Base-by-base conservation (phyloP, 1,140 invertebrate genomes). In the Hylyphantes graminicola region DNA sequence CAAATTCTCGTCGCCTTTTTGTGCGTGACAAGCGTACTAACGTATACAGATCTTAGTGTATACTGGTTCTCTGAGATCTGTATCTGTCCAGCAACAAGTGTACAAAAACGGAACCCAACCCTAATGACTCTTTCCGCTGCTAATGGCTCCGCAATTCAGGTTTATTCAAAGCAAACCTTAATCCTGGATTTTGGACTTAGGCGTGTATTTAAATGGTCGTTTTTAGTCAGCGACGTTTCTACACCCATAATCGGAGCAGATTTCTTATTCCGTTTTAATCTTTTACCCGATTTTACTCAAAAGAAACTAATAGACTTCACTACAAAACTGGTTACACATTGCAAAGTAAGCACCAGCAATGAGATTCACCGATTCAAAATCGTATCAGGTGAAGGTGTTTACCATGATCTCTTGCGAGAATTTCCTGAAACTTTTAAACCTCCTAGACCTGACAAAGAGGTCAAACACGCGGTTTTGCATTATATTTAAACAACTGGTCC, bases 191-290 rank as follows among this genome's bases (percentile, higher is more conserved):
- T 86, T 17, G 64, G 65, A 2, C 54, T 85, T 5, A 8, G 84
- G 13, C 55, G 50, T 11, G 48, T 19, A 3, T 85, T 86, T n/a
- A 48, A 48, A 10, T 86, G 72, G 70, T 59, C 53, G 17, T 86
- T 86, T 64, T 12, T 86, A 7, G 50, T 77, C 7, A 74, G 1
- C 11, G 53, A 79, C 21, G 74, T 85, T 17, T 53, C 59, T 6
- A 17, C 35, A 4, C 63, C 79, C 6, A 86, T 85, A 9, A 67
- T 86, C 11, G 73, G 85, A 2, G 85, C 85, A n/a, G 85, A 86
- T 67, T 85, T 85, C 59, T 50, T 86, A 7, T 65, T 12, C 50
- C 10, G 65, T 68, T 77, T 85, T 54, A 59, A 75, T 76, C 19
- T 86, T 0, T 15, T 70, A n/a, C 79, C 80, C 15, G 54, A 85